Conservation (phyloP, 2,797 vertebrate genomes). For the Scleropages formosus region DNA sequence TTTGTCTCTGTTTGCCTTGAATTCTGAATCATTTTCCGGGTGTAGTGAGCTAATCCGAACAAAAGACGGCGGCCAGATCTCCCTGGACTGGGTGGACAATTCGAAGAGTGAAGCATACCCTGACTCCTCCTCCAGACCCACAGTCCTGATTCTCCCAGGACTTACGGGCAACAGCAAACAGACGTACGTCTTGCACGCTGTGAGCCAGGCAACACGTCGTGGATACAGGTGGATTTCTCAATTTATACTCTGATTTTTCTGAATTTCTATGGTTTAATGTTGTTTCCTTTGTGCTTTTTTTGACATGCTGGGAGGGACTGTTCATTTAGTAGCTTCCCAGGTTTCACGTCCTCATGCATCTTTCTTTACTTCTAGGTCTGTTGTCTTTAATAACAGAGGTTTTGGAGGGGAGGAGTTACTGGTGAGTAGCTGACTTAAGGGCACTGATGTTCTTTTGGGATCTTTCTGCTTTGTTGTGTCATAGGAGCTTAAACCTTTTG, state of each 20-base stretch:
- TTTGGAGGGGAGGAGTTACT: constrained; percentile 74
- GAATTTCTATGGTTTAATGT: background rate
- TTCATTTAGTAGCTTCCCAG: background rate
- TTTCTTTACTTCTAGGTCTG: constrained; percentile 62
- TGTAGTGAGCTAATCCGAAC: constrained; percentile 73
- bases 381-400: constrained; percentile 80
- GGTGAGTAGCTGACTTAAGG: constrained; percentile 54
- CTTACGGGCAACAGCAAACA: constrained; percentile 76
- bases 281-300: background rate
- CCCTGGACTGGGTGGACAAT: constrained; percentile 77
- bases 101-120: constrained; percentile 46
- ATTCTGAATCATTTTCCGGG: background rate
- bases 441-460: background rate
- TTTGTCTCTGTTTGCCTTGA: background rate
- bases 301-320: background rate
- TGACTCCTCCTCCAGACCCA: constrained; percentile 65
- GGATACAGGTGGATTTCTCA: constrained; percentile 70
- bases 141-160: constrained; percentile 75
- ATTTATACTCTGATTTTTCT: background rate
- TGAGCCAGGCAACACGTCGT: constrained; percentile 56
- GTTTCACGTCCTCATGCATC: background rate
- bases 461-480: background rate
- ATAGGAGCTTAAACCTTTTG: background rate
- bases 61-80: constrained; percentile 75
- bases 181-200: constrained; percentile 69